Percentiles rank a stretch among this genome's conserved stretches.
Evolutionary conservation across 2,797 vertebrate genomes (phyloP).

Genomic region (Buphagus erythrorhynchus): DNA sequence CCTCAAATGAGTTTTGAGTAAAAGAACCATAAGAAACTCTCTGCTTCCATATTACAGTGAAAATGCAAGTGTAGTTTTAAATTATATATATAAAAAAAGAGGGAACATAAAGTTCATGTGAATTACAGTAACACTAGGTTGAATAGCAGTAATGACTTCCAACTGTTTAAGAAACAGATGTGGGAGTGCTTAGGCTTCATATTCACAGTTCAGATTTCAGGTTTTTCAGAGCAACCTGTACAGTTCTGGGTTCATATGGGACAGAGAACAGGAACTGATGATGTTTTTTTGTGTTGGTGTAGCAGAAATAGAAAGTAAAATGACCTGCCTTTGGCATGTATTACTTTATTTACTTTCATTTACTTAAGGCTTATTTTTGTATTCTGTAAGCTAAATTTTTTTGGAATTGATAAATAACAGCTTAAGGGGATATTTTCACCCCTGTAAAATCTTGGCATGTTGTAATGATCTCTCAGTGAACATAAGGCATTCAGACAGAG

Average conservation of each 20-base stretch:
- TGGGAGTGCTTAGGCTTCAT: not conserved
- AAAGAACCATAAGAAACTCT: not conserved
- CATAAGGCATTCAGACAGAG: not conserved
- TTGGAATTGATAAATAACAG: conserved; percentile 41
- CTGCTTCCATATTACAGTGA: not conserved
- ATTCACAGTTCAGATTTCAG: not conserved
- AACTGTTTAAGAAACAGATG: not conserved
- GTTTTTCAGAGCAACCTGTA: not conserved
- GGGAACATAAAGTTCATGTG: not conserved
- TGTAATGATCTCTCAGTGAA: not conserved
- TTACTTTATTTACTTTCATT: conserved; percentile 11
- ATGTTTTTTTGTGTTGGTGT: not conserved
- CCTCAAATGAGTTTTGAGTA: not conserved
- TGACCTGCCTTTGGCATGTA: not conserved
- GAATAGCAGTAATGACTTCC: not conserved
- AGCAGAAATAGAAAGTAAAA: conserved; percentile 38
- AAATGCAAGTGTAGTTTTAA: not conserved
- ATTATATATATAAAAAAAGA: not conserved
- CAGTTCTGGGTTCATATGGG: not conserved
- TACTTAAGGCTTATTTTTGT: conserved; percentile 10
- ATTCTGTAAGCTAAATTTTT: conserved; percentile 17
- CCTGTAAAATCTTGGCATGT: conserved; percentile 4
- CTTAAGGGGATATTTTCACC: conserved; percentile 29
- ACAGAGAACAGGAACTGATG: not conserved
- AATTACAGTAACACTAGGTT: not conserved